Evolutionary conservation across 1,140 invertebrate species (phyloP).

Genomic region (Hycleus cichorii): DNA sequence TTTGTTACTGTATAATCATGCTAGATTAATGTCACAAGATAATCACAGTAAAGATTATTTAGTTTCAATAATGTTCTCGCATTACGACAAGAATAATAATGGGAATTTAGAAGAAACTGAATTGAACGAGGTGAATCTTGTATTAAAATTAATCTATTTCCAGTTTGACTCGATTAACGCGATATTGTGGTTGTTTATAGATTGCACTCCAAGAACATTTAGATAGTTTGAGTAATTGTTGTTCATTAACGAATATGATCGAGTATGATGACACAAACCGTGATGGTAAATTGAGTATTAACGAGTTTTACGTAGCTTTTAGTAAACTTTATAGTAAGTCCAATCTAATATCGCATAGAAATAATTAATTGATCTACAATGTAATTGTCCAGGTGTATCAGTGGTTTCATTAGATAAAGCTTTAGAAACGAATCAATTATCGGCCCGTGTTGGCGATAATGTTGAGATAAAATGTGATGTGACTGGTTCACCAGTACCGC

Average conservation of each 20-base stretch:
- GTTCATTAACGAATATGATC: conserved; percentile 61
- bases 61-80: conserved; percentile 71
- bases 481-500: conserved; percentile 59
- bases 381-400: conserved; percentile 53
- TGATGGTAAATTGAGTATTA: conserved; percentile 59
- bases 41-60: conserved; percentile 63
- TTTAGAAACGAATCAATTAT: conserved; percentile 61
- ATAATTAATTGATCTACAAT: background rate
- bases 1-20: conserved; percentile 65
- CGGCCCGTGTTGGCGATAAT: conserved; percentile 65
- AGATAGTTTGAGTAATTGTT: conserved; percentile 57
- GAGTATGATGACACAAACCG: conserved; percentile 61
- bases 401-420: conserved; percentile 67
- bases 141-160: background rate
- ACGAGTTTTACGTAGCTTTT: conserved; percentile 72
- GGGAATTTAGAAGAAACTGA: conserved; percentile 60
- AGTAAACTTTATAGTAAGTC: conserved; percentile 67
- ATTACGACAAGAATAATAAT: conserved; percentile 68
- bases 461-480: conserved; percentile 76
- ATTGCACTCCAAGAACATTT: conserved; percentile 58
- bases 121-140: conserved; percentile 48
- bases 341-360: background rate
- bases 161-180: background rate
- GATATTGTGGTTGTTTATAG: conserved; percentile 35
- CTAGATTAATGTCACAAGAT: conserved; percentile 55